Evolutionary conservation across 2,797 vertebrate species (phyloP), one percentile per base, ranked within the genome.

Genomic region (Zalophus californianus): DNA sequence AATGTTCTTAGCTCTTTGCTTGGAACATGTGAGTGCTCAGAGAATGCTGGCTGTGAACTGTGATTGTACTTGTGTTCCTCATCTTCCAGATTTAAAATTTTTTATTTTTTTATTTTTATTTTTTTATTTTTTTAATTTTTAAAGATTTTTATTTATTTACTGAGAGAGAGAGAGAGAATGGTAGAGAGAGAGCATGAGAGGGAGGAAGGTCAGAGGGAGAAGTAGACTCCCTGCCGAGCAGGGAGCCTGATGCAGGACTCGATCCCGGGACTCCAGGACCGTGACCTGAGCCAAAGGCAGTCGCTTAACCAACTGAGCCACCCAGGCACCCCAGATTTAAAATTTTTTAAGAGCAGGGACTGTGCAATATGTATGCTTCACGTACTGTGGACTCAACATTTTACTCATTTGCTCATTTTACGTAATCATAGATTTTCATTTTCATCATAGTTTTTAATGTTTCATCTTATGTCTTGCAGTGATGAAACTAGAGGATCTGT

Each of bases 401-500:
- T 95, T 86, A 78, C 21, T 56, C 48, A 44, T 7, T 44, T 73
- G 38, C 38, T 73, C 12, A 4, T 77, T 50, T 77, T 50, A 50
- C 44, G 48, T 48, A 29, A 48, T 48, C 41, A 21, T 78, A 52
- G 32, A 35, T 52, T 38, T 94, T 62, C 94, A 5, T 85, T 50
- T 38, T 91, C n/a, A 87, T 96, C 9, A 92, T 95, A 13, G 16
- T 70, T 97, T 97, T 91, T 96, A 50, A 48, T 95, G 79, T 96
- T 86, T 96, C 16, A 13, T 90, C 54, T 96, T 95, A 98, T 98
- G 2, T 98, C 93, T 98, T 98, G n/a, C 97, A 99, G 99, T 99
- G 98, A 86, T 98, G 97, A 98, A 99, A 97, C 97, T 97, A 48
- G 98, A 99, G 93, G 60, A 98, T 84, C 96, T 99, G 87, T 98